These are phyloP conservation scores for Hemicordylus capensis DNA, from an alignment of 2,113 vertebrate genomes.

Conservation along the genomic window DNA sequence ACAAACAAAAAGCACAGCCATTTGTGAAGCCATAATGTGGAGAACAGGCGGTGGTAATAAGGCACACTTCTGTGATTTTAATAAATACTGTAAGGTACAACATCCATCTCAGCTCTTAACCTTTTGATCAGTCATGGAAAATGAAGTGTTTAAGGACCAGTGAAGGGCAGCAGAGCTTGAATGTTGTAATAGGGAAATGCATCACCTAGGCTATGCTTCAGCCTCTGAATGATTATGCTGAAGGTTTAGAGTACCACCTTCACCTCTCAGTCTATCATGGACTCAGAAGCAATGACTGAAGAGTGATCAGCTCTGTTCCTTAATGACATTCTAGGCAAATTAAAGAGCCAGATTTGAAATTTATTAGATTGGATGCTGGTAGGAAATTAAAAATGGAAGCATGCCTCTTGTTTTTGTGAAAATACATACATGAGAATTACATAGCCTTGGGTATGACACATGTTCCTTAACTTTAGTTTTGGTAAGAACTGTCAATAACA, in stretches of 20 bases:
- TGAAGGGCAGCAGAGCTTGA: constrained; percentile 46
- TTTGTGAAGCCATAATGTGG: background rate
- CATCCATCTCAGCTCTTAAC: constrained; percentile 39
- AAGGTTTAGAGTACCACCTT: constrained; percentile 17
- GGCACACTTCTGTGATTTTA: constrained; percentile 8
- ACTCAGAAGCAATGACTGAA: constrained; percentile 6
- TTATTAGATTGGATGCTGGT: background rate
- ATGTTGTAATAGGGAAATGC: constrained; percentile 40
- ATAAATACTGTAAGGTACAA: constrained; percentile 26
- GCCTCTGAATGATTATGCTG: constrained; percentile 25
- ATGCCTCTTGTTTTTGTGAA: background rate
- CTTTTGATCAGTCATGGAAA: constrained; percentile 33
- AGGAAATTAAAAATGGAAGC: constrained; percentile 16
- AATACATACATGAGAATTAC: rapidly evolving
- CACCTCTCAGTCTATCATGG: constrained; percentile 10
- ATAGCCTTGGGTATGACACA: background rate
- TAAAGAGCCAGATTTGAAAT: constrained; percentile 12
- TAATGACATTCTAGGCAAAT: background rate
- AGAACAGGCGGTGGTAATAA: background rate
- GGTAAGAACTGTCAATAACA: background rate
- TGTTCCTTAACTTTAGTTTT: background rate
- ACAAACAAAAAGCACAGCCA: background rate
- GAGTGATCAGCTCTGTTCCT: constrained; percentile 35
- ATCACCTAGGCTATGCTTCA: constrained; percentile 19
- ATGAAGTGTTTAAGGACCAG: constrained; percentile 24